Conservation (phyloP, 2,113 vertebrate species). For the Telmatochromis brachygnathus region DNA sequence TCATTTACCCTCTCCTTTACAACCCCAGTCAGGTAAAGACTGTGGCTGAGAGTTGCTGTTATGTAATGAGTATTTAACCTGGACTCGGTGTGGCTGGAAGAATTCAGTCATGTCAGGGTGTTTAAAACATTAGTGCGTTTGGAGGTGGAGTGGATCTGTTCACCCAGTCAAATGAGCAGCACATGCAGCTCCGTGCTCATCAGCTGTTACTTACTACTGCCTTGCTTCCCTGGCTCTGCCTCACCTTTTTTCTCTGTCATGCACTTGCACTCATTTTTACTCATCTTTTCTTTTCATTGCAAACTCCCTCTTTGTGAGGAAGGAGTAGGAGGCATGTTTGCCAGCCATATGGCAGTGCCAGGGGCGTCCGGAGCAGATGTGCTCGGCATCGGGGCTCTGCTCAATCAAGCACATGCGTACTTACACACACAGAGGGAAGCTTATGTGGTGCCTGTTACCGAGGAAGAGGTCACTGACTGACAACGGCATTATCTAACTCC, state of each 20-base stretch:
- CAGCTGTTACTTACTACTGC: conserved; percentile 42
- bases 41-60: background rate
- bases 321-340: conserved; percentile 45
- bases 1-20: background rate
- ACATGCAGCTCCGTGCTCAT: conserved; percentile 43
- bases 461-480: conserved; percentile 52
- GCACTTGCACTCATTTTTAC: conserved; percentile 12
- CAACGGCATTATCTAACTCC: conserved; percentile 37
- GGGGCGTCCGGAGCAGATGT: conserved; percentile 66
- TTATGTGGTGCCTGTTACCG: conserved; percentile 16
- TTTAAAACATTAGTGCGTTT: conserved; percentile 23
- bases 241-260: background rate
- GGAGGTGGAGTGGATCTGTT: background rate
- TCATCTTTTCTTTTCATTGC: conserved; percentile 25
- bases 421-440: conserved; percentile 11
- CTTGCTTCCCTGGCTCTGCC: background rate
- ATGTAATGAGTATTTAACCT: background rate
- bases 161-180: conserved; percentile 26
- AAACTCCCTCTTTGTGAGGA: conserved; percentile 38
- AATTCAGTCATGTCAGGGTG: background rate
- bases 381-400: conserved; percentile 52
- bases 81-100: background rate
- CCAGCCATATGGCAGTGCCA: conserved; percentile 63
- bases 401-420: conserved; percentile 43
- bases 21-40: background rate